A percentile compares a stretch with the other conserved stretches of the same genome.
phyloP scores from a whole-genome alignment of 1,140 invertebrate genomes.

The Glossosoma conforme region DNA sequence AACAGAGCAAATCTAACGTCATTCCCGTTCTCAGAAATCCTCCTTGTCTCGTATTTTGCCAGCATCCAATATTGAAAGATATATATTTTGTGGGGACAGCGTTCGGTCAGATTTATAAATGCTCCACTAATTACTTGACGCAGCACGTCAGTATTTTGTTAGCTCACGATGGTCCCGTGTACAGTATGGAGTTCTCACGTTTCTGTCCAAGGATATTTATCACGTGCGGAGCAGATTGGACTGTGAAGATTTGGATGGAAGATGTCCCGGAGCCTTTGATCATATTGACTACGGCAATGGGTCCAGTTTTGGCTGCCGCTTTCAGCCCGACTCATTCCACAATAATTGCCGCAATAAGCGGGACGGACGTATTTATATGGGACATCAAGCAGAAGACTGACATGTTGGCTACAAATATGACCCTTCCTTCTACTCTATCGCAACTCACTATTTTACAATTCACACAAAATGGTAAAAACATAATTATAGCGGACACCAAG shows the following conservation, averaged over 20 bases:
- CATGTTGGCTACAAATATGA: slow-evolving; percentile 56
- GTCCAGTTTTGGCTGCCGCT: slow-evolving; percentile 60
- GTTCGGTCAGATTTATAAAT: slow-evolving; percentile 76
- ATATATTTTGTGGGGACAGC: slow-evolving; percentile 78
- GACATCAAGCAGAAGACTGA: slow-evolving; percentile 63
- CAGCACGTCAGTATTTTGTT: slow-evolving; percentile 65
- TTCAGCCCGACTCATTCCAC: slow-evolving; percentile 82
- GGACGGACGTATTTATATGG: slow-evolving; percentile 67
- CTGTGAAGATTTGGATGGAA: slow-evolving; percentile 70
- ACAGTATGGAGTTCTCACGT: slow-evolving; percentile 70
- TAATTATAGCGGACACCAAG: slow-evolving; percentile 59
- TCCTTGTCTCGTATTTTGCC: slow-evolving; percentile 56
- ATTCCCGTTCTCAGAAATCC: slow-evolving; percentile 55
- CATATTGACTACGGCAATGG: slow-evolving; percentile 50
- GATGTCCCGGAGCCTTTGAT: slow-evolving; percentile 61
- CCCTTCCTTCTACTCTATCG: slow-evolving; percentile 39
- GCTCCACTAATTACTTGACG: slow-evolving; percentile 60
- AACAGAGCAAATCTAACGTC: slow-evolving; percentile 43
- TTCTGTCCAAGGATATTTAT: slow-evolving; percentile 71
- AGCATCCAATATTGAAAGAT: slow-evolving; percentile 59
- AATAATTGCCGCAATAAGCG: slow-evolving; percentile 70
- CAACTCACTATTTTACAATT: slow-evolving; percentile 54
- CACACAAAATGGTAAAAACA: slow-evolving; percentile 58
- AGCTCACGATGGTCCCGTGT: slow-evolving; percentile 76
- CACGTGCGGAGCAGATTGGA: slow-evolving; percentile 81